Conservation (phyloP, 30 jellyfish, hydroid and myxozoan genomes). For the Aurelia sp. region DNA sequence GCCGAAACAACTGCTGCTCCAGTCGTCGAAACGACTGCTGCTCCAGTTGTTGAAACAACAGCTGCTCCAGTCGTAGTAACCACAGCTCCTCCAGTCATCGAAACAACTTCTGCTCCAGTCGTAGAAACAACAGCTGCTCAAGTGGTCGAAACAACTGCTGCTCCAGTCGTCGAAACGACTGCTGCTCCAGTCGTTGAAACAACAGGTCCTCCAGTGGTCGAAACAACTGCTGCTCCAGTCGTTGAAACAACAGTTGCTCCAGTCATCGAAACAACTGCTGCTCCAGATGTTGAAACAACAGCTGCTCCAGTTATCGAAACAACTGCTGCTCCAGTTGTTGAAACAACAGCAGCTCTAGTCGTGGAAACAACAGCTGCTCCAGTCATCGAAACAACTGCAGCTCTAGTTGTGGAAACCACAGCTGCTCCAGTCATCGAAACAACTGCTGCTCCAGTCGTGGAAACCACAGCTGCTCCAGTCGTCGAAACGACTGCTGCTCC, state of each 20-base stretch:
- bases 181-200: constrained; percentile 25
- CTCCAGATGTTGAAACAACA: neutral
- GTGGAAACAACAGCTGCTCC: constrained; percentile 32
- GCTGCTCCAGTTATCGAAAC: constrained; percentile 22
- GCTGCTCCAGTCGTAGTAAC: constrained; percentile 18
- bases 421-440: constrained; percentile 45
- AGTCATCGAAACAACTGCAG: constrained; percentile 11
- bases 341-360: constrained; percentile 29
- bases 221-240: constrained; percentile 47
- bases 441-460: constrained; percentile 41
- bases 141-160: constrained; percentile 17
- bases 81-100: constrained; percentile 10
- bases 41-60: constrained; percentile 17
- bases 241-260: constrained; percentile 45
- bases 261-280: constrained; percentile 18
- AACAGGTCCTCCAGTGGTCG: constrained; percentile 41
- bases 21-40: neutral
- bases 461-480: constrained; percentile 52
- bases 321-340: constrained; percentile 28
- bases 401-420: constrained; percentile 13
- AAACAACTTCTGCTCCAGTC: constrained; percentile 43
- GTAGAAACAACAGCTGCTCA: constrained; percentile 26
- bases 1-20: constrained; percentile 33
- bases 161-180: constrained; percentile 39
- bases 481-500: constrained; percentile 20